Percentiles rank a stretch among this genome's conserved stretches.
Evolutionary conservation across 2,888 invertebrate genomes (phyloP).

Genomic region (Tiphia femorata): DNA sequence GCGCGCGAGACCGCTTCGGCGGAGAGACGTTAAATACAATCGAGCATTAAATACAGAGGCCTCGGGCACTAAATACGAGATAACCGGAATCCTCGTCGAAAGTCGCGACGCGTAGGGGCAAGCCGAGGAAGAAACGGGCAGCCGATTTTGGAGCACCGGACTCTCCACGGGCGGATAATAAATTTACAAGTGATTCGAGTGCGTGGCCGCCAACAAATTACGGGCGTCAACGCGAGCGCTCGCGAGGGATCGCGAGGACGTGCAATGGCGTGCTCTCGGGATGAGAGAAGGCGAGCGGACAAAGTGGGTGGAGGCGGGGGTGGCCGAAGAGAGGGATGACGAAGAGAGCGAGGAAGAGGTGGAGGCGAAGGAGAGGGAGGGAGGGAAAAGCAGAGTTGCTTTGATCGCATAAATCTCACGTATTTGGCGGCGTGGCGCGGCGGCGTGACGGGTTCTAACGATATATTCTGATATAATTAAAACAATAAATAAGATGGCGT

Average conservation of each 20-base stretch:
- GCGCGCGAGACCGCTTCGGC: too few species aligned
- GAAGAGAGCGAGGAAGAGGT: slow-evolving; percentile 6
- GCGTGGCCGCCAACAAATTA: slow-evolving; percentile 58
- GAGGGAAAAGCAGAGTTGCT: slow-evolving; percentile 21
- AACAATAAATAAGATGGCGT: slow-evolving; percentile 70
- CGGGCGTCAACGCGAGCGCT: slow-evolving; percentile 44
- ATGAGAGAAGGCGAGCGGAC: background rate
- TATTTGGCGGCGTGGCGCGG: slow-evolving; percentile 64
- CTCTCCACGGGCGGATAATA: slow-evolving; percentile 41
- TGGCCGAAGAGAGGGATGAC: slow-evolving; percentile 22
- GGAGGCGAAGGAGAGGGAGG: slow-evolving; percentile 15
- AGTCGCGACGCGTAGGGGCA: background rate
- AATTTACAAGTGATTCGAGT: slow-evolving; percentile 61
- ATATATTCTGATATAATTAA: slow-evolving; percentile 70
- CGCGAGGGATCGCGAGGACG: background rate
- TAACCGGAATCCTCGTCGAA: background rate
- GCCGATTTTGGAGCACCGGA: slow-evolving; percentile 2
- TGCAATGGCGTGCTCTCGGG: background rate
- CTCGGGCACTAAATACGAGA: too few species aligned
- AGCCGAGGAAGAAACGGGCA: background rate
- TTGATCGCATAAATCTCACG: slow-evolving; percentile 61
- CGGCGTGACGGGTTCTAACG: slow-evolving; percentile 67
- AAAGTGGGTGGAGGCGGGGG: slow-evolving; percentile 20
- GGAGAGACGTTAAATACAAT: too few species aligned
- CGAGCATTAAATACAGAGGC: too few species aligned